Percentiles rank a stretch among this genome's conserved stretches.
Conservation (phyloP, 2,797 vertebrate species). For the Gymnodraco acuticeps region DNA sequence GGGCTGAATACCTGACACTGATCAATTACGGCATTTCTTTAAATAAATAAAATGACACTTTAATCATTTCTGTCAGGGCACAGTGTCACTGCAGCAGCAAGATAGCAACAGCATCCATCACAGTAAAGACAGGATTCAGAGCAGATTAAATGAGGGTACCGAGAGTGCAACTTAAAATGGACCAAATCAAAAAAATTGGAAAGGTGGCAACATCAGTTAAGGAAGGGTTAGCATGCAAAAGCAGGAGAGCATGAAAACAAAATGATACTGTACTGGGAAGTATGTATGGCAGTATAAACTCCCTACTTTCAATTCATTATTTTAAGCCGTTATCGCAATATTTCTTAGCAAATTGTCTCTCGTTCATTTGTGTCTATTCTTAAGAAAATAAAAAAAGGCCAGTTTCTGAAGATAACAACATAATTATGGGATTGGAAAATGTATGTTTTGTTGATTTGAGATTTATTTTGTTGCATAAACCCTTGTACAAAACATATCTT, state of each 20-base stretch:
- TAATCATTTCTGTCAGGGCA: conserved; percentile 44
- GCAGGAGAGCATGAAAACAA: conserved; percentile 7
- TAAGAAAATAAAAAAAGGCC: no score
- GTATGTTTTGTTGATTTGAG: no score
- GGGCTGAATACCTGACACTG: conserved; percentile 19
- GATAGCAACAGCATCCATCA: conserved; percentile 41
- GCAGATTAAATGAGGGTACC: background rate
- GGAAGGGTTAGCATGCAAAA: background rate
- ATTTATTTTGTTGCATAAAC: no score
- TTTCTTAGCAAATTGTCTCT: no score
- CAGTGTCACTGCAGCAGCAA: conserved; percentile 7
- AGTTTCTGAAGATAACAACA: no score
- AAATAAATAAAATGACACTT: conserved; percentile 45
- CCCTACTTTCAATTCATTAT: no score
- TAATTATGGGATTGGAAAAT: no score
- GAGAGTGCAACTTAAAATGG: background rate
- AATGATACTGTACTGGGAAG: background rate
- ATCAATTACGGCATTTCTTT: conserved; percentile 31
- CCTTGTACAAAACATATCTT: no score
- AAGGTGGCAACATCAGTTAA: conserved; percentile 8
- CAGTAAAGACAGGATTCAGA: conserved; percentile 8
- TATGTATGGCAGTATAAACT: no score
- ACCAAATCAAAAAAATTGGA: background rate
- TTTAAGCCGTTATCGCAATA: no score
- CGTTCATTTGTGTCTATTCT: no score